Evolutionary conservation across 2,888 invertebrate species (phyloP).

Genomic region (Platycheirus rosarum): DNA sequence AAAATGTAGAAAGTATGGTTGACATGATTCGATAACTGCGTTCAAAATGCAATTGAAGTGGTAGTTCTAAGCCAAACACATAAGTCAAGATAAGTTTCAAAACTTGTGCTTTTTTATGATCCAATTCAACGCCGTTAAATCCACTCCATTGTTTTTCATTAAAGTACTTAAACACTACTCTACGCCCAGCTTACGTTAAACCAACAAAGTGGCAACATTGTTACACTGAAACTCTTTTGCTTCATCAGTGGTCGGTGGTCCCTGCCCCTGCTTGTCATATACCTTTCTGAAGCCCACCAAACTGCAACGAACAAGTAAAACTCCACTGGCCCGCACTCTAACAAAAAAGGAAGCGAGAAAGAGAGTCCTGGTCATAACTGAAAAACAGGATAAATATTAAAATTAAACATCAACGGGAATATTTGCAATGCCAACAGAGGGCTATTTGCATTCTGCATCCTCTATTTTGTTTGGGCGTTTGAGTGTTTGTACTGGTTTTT

Average conservation of each 20-base stretch:
- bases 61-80: too few relatives aligned
- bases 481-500: slow-evolving; percentile 70
- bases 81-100: too few relatives aligned
- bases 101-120: too few relatives aligned
- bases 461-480: slow-evolving; percentile 71
- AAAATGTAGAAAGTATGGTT: too few relatives aligned
- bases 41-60: too few relatives aligned
- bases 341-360: slow-evolving; percentile 16
- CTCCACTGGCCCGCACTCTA: background rate
- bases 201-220: slow-evolving; percentile 13
- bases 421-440: slow-evolving; percentile 71
- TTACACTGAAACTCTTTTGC: slow-evolving; percentile 4
- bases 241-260: slow-evolving; percentile 16
- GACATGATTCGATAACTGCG: too few relatives aligned
- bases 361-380: slow-evolving; percentile 64
- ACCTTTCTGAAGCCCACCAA: slow-evolving; percentile 32
- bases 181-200: too few relatives aligned
- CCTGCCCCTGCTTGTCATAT: background rate
- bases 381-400: slow-evolving; percentile 74
- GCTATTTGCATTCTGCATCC: slow-evolving; percentile 73
- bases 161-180: too few relatives aligned
- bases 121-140: too few relatives aligned
- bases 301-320: slow-evolving; percentile 9
- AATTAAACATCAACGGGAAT: slow-evolving; percentile 74
- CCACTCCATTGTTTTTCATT: too few relatives aligned